Conservation (phyloP, 2,888 invertebrate species). For the Blomia tropicalis region DNA sequence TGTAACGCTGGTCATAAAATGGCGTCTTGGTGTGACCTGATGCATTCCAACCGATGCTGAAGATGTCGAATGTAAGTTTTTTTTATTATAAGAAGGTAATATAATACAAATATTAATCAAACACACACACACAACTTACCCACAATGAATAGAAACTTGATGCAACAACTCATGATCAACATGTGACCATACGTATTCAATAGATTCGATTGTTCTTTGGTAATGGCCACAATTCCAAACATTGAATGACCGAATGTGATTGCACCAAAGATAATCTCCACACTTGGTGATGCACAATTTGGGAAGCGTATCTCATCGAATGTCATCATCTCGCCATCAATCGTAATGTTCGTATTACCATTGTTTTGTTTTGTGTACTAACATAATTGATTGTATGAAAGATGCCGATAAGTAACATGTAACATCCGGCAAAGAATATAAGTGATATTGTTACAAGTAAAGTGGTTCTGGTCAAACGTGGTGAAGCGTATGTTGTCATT, state of each 20-base stretch:
- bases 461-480: neutral
- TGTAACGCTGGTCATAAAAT: neutral
- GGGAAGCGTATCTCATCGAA: constrained; percentile 20
- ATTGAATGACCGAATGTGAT: neutral
- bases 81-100: too few species aligned
- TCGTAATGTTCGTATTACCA: neutral
- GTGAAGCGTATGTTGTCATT: constrained; percentile 18
- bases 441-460: constrained; percentile 14
- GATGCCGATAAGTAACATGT: constrained; percentile 8
- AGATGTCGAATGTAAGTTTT: too few species aligned
- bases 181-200: constrained; percentile 14
- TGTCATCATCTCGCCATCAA: neutral
- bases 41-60: constrained; percentile 22
- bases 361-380: neutral
- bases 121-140: constrained; percentile 13
- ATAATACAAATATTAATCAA: too few species aligned
- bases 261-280: constrained; percentile 17
- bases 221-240: constrained; percentile 19
- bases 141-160: constrained; percentile 19
- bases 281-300: constrained; percentile 15
- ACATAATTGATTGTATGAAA: constrained; percentile 10
- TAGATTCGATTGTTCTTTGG: constrained; percentile 12
- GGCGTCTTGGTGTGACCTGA: neutral
- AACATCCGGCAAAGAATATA: constrained; percentile 19
- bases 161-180: constrained; percentile 14